Base-by-base conservation (phyloP, 2,797 vertebrate species). In the Ctenochaetus hawaiiensis region DNA sequence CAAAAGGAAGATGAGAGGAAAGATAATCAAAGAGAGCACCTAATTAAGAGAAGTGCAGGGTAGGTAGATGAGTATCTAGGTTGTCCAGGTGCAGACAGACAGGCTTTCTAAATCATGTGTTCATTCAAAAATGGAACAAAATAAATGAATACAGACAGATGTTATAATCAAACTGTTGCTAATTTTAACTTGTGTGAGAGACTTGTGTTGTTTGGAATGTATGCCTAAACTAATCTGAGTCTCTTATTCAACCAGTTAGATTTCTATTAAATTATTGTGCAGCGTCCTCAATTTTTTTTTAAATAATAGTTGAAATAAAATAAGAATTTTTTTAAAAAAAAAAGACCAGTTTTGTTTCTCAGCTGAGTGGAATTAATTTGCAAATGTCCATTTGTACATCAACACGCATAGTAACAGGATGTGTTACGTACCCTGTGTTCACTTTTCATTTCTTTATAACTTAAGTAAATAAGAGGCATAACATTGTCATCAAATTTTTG, bases 21-120 rank as follows among this genome's bases (percentile, higher is more conserved):
- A 90, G 83, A 87, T 85, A 87, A 94, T 93, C 89, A 92, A 94
- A 94, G 92, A 90, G 87, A 72, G 23, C 61, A 63, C 86, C 77
- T 92, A 84, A 92, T 91, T 86, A 81, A 87, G 52, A 78, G 62
- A 61, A 72, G 76, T n/a, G 72, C 22, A 23, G 66, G 73, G 56
- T 74, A 62, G 76, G 76, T 72, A 2, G 14, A 8, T 0, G 58
- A 45, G 83, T 64, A 52, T 80, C 72, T 72, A 81, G 65, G 58
- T 41, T 58, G 72, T 81, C 80, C 93, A 95, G 93, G 94, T 95
- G 93, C 88, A 82, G 16, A 80, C 67, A 88, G 72, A 82, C 30
- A 34, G 30, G 30, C 30, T 34, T 34, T 34, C 30, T 81, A 80
- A 80, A 88, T 62, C 41, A 61, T 67, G 58, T 51, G 65, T 67